Conservation (phyloP, 2,113 vertebrate genomes). For the Uria lomvia region DNA sequence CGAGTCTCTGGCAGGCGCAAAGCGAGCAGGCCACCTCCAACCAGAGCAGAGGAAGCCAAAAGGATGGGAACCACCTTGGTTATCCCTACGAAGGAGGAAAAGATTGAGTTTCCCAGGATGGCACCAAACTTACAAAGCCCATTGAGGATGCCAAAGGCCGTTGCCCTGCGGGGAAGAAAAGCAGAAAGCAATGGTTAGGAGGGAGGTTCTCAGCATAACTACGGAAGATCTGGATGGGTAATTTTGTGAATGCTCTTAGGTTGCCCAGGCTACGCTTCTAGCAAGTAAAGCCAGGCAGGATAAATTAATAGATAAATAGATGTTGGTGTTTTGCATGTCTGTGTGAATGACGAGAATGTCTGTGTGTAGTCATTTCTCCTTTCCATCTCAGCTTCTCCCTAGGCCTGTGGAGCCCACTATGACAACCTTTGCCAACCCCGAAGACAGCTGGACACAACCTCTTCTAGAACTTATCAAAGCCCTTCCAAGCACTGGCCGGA, state of each 20-base stretch:
- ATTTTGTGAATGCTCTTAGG: neutral
- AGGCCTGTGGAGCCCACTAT: neutral
- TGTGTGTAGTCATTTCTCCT: neutral
- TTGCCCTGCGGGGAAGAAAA: conserved; percentile 78
- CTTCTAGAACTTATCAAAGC: neutral
- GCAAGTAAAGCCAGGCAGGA: neutral
- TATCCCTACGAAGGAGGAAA: conserved; percentile 91
- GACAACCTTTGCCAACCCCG: neutral
- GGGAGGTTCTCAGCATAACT: neutral
- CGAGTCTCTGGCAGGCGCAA: conserved; percentile 93
- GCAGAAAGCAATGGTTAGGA: neutral
- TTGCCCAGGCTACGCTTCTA: neutral
- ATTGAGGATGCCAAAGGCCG: conserved; percentile 93
- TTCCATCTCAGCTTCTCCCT: neutral
- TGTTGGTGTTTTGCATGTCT: neutral
- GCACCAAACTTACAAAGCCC: conserved; percentile 90
- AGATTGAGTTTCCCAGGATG: conserved; percentile 93
- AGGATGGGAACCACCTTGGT: conserved; percentile 95
- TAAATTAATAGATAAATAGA: neutral
- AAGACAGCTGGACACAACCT: neutral
- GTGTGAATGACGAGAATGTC: neutral
- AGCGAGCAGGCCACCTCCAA: conserved; percentile 89
- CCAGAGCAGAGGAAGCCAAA: conserved; percentile 88
- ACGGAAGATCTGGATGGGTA: neutral
- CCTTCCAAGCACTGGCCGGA: neutral